Base-by-base conservation (phyloP, 2,113 vertebrate species). In the crab-eating macaque (Macaca fascicularis) region DNA sequence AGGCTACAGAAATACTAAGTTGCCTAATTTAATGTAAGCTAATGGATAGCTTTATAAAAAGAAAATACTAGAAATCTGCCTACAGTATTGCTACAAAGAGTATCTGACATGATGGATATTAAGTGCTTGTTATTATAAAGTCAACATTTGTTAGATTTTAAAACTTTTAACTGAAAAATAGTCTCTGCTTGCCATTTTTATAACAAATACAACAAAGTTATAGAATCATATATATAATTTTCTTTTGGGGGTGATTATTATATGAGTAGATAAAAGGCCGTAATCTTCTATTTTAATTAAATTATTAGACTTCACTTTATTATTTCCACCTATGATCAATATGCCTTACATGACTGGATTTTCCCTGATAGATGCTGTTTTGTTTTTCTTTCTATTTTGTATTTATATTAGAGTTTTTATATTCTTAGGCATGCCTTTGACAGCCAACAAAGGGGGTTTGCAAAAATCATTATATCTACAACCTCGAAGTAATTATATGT, bases 11-110 rank as follows among this genome's bases (percentile, higher is more conserved):
- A 96, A 81, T 85, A 97, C 93, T 25, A 27, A 96, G 75, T 84
- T 95, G 75, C 25, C 93, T 94, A 96, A 97, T 97, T 95, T 96
- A 57, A 27, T 61, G 45, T 38, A 89, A 79, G 30, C 75, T 95
- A 94, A 94, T 97, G 59, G 92, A 40, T 43, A 90, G 19, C 50
- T 88, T 95, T 81, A 80, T 64, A 95, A 87, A 84, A 94, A 64
- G 25, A 13, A 92, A 96, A 95, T 83, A 67, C 25, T 86, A 75
- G 81, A 95, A 76, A 88, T 3, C 90, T 94, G 40, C n/a, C 88
- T 90, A 76, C 20, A 93, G 11, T 61, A 38, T 76, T 94, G 59
- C 69, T 84, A 81, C 38, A 89, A 90, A 95, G 64, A 32, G 2
- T 27, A 59, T 11, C 40, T 61, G 35, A 74, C 38, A 80, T 84